Percentiles rank a stretch among this genome's conserved stretches.
phyloP scores from a whole-genome alignment of 2,888 invertebrate species.

The Chrysolina oricalcia region DNA sequence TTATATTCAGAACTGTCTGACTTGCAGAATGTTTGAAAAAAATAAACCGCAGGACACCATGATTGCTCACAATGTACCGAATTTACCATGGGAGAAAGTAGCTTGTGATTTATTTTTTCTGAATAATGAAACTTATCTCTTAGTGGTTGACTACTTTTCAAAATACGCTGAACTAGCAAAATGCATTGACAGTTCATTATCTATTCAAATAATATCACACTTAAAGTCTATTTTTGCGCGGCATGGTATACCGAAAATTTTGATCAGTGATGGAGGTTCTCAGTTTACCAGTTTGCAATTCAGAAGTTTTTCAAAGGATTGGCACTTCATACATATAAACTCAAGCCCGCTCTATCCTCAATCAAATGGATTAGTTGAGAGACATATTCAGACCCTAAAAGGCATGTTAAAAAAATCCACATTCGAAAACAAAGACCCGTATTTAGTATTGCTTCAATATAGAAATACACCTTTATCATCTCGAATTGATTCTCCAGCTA shows the following conservation, averaged over 20 bases:
- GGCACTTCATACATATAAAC: conserved; percentile 7
- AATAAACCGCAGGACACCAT: no score
- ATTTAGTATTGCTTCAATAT: no score
- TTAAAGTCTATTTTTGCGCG: background rate
- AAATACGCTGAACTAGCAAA: no score
- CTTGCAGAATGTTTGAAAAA: no score
- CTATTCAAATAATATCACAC: background rate
- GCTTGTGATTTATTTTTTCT: no score
- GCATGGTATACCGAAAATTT: conserved; percentile 24
- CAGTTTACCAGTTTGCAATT: no score
- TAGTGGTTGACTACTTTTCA: no score
- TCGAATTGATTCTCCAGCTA: conserved; percentile 49
- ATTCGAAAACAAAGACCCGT: no score
- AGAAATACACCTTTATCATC: conserved; percentile 48
- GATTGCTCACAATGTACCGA: no score
- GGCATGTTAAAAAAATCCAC: conserved; percentile 44
- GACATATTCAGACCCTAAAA: conserved; percentile 51
- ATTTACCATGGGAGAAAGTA: no score
- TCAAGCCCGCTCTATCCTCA: background rate
- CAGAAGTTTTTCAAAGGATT: conserved; percentile 14
- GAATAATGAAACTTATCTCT: no score
- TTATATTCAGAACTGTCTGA: no score
- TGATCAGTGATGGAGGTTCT: conserved; percentile 28
- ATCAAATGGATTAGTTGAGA: conserved; percentile 28
- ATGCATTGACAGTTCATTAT: conserved; percentile 9